Conservation (phyloP, 2,113 vertebrate species). For the Nannobrachium achirus region DNA sequence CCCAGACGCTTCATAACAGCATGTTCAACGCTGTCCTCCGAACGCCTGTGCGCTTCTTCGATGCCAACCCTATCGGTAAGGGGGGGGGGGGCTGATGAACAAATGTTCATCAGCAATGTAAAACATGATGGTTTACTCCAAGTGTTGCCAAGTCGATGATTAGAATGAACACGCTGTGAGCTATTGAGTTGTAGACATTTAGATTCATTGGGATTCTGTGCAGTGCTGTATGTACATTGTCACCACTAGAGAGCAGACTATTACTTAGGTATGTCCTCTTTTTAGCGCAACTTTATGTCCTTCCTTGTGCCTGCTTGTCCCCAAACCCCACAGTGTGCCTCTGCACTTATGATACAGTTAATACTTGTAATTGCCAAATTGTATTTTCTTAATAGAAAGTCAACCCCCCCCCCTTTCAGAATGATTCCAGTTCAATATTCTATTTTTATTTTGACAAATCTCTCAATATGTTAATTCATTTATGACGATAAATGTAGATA, state of each 20-base stretch:
- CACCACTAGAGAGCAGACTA: slow-evolving; percentile 77
- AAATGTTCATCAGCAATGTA: background rate
- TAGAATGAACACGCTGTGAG: background rate
- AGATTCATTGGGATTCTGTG: background rate
- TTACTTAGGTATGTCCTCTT: slow-evolving; percentile 44
- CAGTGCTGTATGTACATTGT: slow-evolving; percentile 26
- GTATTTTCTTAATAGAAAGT: background rate
- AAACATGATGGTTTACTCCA: background rate
- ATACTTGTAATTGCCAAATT: background rate
- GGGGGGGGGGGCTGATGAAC: background rate
- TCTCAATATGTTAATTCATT: background rate
- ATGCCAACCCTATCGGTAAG: slow-evolving; percentile 94
- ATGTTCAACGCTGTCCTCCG: slow-evolving; percentile 92
- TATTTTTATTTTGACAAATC: background rate
- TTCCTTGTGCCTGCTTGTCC: slow-evolving; percentile 8
- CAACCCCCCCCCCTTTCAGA: background rate
- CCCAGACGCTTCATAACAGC: slow-evolving; percentile 88
- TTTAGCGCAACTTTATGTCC: slow-evolving; percentile 8
- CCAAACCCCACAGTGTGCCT: slow-evolving; percentile 12
- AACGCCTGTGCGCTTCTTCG: slow-evolving; percentile 89
- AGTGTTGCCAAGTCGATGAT: background rate
- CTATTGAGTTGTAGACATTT: background rate
- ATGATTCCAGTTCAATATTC: background rate
- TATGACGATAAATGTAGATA: background rate
- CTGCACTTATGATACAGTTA: background rate